A percentile compares a stretch with the other conserved stretches of the same genome.
These are phyloP conservation scores for Crioceris asparagi DNA, from an alignment of 2,888 invertebrate species.

Conservation along the genomic window DNA sequence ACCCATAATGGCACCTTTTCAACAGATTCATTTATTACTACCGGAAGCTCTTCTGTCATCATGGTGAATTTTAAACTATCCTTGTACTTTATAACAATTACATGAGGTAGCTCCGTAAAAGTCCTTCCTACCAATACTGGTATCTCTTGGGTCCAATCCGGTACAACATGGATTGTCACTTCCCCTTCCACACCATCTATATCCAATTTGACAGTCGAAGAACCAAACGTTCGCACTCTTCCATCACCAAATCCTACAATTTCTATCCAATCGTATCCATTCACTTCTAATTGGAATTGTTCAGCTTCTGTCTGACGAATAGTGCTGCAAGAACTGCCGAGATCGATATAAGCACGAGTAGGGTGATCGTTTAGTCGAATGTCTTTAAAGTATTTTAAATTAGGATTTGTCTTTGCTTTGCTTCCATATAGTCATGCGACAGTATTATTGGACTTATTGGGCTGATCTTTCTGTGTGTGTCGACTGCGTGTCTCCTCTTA, in stretches of 20 bases:
- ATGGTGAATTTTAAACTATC: constrained; percentile 11
- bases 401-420: no score
- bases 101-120: constrained; percentile 12
- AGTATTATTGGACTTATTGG: no score
- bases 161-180: constrained; percentile 12
- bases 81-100: constrained; percentile 13
- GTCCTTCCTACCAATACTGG: constrained; percentile 15
- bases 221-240: constrained; percentile 7
- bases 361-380: constrained; percentile 9
- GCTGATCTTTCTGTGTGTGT: no score
- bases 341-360: constrained; percentile 14
- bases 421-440: no score
- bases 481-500: no score
- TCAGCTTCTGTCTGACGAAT: constrained; percentile 10
- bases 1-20: no score
- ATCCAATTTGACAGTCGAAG: constrained; percentile 6
- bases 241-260: constrained; percentile 16
- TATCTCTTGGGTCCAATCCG: constrained; percentile 11
- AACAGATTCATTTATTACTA: no score
- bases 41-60: no score
- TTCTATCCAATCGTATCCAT: constrained; percentile 4
- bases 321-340: constrained; percentile 14
- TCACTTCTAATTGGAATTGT: constrained; percentile 4
- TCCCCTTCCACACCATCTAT: constrained; percentile 11
- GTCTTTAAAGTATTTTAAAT: no score